These are phyloP conservation scores for Atractosteus spatula DNA, from an alignment of 2,113 vertebrate species.

Conservation along the genomic window DNA sequence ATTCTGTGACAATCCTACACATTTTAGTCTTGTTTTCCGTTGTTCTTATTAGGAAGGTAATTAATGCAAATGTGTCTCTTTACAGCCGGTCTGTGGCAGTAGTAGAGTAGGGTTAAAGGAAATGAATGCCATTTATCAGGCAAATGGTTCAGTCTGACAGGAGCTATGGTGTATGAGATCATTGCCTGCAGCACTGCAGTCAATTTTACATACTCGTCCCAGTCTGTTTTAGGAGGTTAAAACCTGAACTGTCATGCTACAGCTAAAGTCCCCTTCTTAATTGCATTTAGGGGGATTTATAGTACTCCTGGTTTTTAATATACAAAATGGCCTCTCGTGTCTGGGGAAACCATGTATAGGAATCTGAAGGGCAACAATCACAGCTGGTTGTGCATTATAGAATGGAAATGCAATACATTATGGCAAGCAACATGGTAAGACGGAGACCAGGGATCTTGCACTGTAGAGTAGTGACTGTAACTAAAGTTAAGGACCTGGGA, in stretches of 20 bases:
- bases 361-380: too few relatives aligned
- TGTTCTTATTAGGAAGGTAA: slow-evolving; percentile 22
- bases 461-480: background rate
- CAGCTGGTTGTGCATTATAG: background rate
- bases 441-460: background rate
- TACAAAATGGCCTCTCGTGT: too few relatives aligned
- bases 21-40: background rate
- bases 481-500: too few relatives aligned
- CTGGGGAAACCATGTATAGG: too few relatives aligned
- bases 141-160: slow-evolving; percentile 17
- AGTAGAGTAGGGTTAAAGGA: slow-evolving; percentile 30
- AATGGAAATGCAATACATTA: too few relatives aligned
- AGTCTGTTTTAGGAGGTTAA: slow-evolving; percentile 2
- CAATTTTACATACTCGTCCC: background rate
- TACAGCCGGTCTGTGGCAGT: slow-evolving; percentile 25
- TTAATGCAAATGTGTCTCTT: slow-evolving; percentile 39
- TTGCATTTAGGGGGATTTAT: background rate
- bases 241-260: background rate
- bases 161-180: background rate
- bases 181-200: background rate
- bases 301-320: background rate
- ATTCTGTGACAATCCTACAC: background rate
- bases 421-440: background rate
- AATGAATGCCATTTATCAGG: slow-evolving; percentile 35
- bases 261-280: background rate